phyloP scores from a whole-genome alignment of 2,888 invertebrate species.

The Ernsta delagoae region DNA sequence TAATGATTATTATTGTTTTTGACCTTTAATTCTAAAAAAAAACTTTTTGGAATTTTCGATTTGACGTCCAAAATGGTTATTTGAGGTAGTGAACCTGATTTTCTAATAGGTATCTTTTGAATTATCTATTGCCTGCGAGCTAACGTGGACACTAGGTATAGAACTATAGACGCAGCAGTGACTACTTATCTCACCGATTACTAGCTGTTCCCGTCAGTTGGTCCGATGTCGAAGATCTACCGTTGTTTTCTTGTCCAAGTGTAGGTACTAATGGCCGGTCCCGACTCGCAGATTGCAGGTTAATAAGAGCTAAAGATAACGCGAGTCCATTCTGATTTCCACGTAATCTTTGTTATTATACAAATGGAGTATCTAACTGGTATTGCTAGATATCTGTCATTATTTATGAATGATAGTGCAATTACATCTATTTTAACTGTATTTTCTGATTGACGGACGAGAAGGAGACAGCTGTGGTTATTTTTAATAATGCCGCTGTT shows the following conservation, averaged over 20 bases:
- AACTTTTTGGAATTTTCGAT: no score
- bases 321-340: slow-evolving; percentile 33
- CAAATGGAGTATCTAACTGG: slow-evolving; percentile 33
- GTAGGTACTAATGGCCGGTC: slow-evolving; percentile 18
- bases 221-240: slow-evolving; percentile 17
- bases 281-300: slow-evolving; percentile 24
- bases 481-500: slow-evolving; percentile 1
- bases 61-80: no score
- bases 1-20: no score
- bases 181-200: slow-evolving; percentile 10
- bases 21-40: no score
- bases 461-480: slow-evolving; percentile 11
- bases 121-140: neutral
- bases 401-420: slow-evolving; percentile 35
- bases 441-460: slow-evolving; percentile 20
- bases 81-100: no score
- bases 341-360: slow-evolving; percentile 37
- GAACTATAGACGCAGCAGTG: slow-evolving; percentile 1
- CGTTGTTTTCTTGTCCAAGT: slow-evolving; percentile 31
- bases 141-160: neutral
- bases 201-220: slow-evolving; percentile 23
- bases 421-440: slow-evolving; percentile 34
- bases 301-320: slow-evolving; percentile 36
- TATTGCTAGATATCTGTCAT: slow-evolving; percentile 31
- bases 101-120: no score